Evolutionary conservation across 2,888 invertebrate species (phyloP).

Genomic region (Muschampia plurimacula): DNA sequence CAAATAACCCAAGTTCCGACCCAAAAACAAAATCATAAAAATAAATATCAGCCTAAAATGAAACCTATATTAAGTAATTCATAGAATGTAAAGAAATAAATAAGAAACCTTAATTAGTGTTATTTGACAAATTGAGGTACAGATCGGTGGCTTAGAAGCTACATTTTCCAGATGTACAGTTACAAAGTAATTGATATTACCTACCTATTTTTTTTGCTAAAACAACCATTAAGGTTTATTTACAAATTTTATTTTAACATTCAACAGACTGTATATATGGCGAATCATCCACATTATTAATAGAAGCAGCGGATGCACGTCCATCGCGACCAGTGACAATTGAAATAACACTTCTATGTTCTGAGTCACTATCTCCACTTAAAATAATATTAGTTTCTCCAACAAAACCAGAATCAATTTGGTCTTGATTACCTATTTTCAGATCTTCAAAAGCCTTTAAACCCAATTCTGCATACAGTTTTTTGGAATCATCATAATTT

Average conservation of each 20-base stretch:
- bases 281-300: conserved; percentile 68
- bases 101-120: conserved; percentile 12
- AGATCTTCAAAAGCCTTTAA: conserved; percentile 60
- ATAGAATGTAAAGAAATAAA: conserved; percentile 9
- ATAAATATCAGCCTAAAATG: neutral
- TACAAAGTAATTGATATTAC: neutral
- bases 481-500: conserved; percentile 85
- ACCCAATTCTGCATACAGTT: conserved; percentile 72
- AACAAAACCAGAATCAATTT: conserved; percentile 79
- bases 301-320: conserved; percentile 66
- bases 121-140: conserved; percentile 55
- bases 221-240: neutral
- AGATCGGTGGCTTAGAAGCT: conserved; percentile 56
- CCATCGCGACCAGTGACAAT: conserved; percentile 75
- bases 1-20: neutral
- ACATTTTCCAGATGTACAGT: neutral
- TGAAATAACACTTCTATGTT: conserved; percentile 80
- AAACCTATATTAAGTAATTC: neutral
- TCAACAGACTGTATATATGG: conserved; percentile 73
- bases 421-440: conserved; percentile 64
- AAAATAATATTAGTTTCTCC: conserved; percentile 79
- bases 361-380: conserved; percentile 81
- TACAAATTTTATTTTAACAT: conserved; percentile 55
- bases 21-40: neutral
- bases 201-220: neutral